Evolutionary conservation across 2,113 vertebrate species (phyloP), one percentile per base, ranked within the genome.

Genomic region (Nothoprocta pentlandii): DNA sequence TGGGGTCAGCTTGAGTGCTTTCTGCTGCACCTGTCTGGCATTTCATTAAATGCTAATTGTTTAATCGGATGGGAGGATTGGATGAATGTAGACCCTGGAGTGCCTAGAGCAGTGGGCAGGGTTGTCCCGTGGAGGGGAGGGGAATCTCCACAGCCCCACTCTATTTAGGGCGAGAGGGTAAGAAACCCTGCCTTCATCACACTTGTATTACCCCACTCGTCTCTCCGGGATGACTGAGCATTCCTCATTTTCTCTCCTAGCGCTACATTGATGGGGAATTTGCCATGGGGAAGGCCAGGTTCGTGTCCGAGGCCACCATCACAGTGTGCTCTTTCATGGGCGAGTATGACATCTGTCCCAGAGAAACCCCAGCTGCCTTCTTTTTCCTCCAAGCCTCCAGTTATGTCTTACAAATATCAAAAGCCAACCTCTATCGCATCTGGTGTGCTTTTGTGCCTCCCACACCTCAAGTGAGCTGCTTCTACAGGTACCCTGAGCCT

Each of bases 321-420:
- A 98, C 98, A 0, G 83, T 98, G 58, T 98, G 96, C 2, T 92
- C 96, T 1, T 98, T 98, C 3, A 95, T 98, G 0, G 98, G 98
- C 7, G 97, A 98, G 6, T 96, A 91, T 1, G 98, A 98, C 94
- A 98, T 99, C 95, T 98, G 98, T 91, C 98, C 98, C 6, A 76
- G 32, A 6, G 96, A 96, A 0, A 58, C 95, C 62, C 21, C 95
- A 0, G 66, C 90, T 6, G 93, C 89, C 82, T 93, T 94, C 73
- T 25, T 96, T 32, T 93, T 90, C n/a, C 39, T 98, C 89, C 96
- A 97, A 3, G 8, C 97, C 28, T 86, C 62, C 4, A 97, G 97
- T 0, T 39, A 56, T 1, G 80, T 68, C 22, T 32, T 98, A 0
- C 96, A 97, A 4, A 59, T 96, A 20, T 98, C 97, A n/a, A 6